Conservation (phyloP, 2,113 vertebrate species). For the Etheostoma cragini region DNA sequence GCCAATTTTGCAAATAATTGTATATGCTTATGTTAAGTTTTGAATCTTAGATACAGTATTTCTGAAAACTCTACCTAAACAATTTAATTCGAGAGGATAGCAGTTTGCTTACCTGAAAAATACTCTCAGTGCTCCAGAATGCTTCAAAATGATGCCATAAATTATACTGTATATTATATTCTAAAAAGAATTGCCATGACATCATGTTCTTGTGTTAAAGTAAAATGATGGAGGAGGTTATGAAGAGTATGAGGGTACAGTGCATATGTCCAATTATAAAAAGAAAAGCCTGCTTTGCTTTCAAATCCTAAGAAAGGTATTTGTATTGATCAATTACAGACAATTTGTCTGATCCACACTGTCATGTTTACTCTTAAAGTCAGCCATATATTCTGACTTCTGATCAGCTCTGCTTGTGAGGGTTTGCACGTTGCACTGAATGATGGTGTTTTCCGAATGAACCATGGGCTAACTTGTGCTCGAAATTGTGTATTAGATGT, state of each 20-base stretch:
- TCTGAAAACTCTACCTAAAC: neutral
- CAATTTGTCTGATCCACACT: slow-evolving; percentile 1
- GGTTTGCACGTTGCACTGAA: neutral
- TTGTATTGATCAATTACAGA: neutral
- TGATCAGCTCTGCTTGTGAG: neutral
- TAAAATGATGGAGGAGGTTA: neutral
- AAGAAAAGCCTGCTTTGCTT: slow-evolving; percentile 1
- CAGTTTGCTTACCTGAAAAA: neutral
- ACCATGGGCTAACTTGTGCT: neutral
- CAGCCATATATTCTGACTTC: neutral
- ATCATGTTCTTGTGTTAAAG: neutral
- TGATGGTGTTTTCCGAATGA: neutral
- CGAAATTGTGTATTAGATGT: neutral
- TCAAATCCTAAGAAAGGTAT: neutral
- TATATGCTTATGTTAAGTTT: neutral
- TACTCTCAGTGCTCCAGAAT: neutral
- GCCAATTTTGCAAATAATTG: neutral
- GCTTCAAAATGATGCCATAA: neutral
- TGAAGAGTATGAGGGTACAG: neutral
- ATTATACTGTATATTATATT: neutral
- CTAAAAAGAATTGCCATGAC: neutral
- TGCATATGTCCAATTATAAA: neutral
- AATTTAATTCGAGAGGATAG: neutral
- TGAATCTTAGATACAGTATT: neutral
- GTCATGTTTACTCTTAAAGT: neutral